Evolutionary conservation across 1,140 invertebrate species (phyloP).

Genomic region (Popillia japonica): DNA sequence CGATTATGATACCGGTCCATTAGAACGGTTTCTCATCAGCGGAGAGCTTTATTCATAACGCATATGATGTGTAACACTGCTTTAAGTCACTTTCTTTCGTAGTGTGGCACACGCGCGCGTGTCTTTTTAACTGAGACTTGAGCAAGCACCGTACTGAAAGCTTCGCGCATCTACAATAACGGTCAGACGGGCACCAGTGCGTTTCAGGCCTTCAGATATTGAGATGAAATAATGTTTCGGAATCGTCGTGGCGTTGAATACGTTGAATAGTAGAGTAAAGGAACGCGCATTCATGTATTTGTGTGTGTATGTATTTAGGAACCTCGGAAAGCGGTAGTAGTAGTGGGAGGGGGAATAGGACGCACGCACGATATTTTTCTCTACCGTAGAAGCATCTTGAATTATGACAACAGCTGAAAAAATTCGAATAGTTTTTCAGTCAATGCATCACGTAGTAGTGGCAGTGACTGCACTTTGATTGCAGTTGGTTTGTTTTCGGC

Average conservation of each 20-base stretch:
- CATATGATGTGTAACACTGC: background rate
- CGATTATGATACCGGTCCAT: background rate
- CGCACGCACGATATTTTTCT: constrained; percentile 33
- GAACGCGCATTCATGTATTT: background rate
- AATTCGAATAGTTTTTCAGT: constrained; percentile 35
- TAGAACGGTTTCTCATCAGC: background rate
- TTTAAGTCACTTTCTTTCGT: constrained; percentile 20
- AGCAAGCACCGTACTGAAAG: constrained; percentile 23
- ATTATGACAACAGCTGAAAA: constrained; percentile 44
- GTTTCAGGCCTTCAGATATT: constrained; percentile 26
- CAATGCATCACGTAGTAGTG: constrained; percentile 7
- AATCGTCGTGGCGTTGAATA: constrained; percentile 10
- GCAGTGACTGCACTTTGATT: constrained; percentile 3
- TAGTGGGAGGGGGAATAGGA: background rate
- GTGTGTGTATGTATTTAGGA: constrained; percentile 20
- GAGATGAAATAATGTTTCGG: constrained; percentile 25
- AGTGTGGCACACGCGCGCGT: constrained; percentile 15
- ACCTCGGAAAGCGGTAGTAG: background rate
- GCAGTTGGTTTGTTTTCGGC: constrained; percentile 24
- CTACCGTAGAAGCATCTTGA: constrained; percentile 37
- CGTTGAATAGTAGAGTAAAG: constrained; percentile 1
- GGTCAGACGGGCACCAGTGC: constrained; percentile 4
- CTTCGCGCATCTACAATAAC: constrained; percentile 24
- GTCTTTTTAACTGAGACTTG: constrained; percentile 27
- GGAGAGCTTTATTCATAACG: constrained; percentile 26